A percentile compares a stretch with the other conserved stretches of the same genome.
These are phyloP conservation scores for Mastacembelus armatus DNA, from an alignment of 2,797 vertebrate species.

Conservation along the genomic window DNA sequence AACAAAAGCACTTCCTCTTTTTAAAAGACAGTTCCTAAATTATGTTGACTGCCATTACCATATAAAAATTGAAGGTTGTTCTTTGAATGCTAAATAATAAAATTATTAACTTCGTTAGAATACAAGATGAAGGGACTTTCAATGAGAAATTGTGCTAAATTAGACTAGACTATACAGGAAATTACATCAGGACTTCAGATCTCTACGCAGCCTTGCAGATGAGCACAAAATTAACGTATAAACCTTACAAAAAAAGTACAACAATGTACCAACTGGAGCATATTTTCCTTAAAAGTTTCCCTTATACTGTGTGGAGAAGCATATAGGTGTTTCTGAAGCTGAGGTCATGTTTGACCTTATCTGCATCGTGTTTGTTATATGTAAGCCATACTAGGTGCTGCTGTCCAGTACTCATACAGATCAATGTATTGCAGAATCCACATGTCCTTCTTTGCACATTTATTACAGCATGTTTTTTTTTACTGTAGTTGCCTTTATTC, in stretches of 20 bases:
- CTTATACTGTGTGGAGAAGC: too few species aligned
- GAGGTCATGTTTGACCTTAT: too few species aligned
- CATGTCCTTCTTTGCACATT: background rate
- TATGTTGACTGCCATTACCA: too few species aligned
- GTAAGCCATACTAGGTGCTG: conserved; percentile 7
- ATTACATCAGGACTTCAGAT: background rate
- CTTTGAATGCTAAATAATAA: too few species aligned
- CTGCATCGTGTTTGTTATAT: background rate
- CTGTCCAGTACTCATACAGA: background rate
- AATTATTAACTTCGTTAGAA: too few species aligned
- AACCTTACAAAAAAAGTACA: too few species aligned
- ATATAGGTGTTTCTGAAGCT: background rate
- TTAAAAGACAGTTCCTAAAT: background rate
- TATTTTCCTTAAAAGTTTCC: too few species aligned
- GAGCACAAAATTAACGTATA: too few species aligned
- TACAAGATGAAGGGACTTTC: too few species aligned
- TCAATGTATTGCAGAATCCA: background rate
- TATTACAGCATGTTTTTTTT: background rate
- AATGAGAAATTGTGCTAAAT: too few species aligned
- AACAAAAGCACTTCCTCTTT: background rate
- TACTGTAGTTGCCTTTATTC: background rate
- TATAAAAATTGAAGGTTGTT: background rate
- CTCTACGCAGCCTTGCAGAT: too few species aligned
- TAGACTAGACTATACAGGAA: background rate
- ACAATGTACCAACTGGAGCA: too few species aligned